Evolutionary conservation across 35 echinoderm and acorn worm species (phyloP).

Genomic region (Anneissia japonica): DNA sequence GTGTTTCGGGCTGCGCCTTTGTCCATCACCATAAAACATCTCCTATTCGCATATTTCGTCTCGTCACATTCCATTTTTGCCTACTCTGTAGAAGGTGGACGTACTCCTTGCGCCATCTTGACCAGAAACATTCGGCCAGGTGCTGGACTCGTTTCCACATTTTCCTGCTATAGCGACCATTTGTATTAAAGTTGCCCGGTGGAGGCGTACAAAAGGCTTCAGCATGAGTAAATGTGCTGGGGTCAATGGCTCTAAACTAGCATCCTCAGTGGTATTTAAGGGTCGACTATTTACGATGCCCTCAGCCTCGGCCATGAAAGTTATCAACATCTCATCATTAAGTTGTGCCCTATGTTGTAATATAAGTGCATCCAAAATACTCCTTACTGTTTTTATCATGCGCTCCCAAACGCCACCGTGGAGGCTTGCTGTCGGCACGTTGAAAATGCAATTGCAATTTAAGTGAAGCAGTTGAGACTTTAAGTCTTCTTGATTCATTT

Average conservation of each 20-base stretch:
- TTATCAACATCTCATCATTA: constrained; percentile 6
- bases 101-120: constrained; percentile 61
- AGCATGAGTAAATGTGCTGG: neutral
- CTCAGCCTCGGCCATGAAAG: constrained; percentile 30
- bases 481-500: constrained; percentile 35
- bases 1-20: constrained; percentile 3
- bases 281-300: constrained; percentile 32
- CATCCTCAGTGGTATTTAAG: neutral
- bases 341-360: neutral
- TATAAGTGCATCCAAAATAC: constrained; percentile 4
- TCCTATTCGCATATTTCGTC: constrained; percentile 36
- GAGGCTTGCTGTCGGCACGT: constrained; percentile 21
- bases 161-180: neutral
- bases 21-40: constrained; percentile 35
- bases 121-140: constrained; percentile 59
- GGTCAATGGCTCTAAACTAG: neutral
- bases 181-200: neutral
- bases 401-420: constrained; percentile 31
- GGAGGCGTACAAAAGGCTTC: neutral
- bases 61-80: constrained; percentile 48
- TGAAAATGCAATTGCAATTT: constrained; percentile 13
- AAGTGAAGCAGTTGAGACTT: neutral
- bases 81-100: constrained; percentile 35
- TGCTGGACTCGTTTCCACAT: constrained; percentile 67
- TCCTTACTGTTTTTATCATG: constrained; percentile 4